Evolutionary conservation across 2,797 vertebrate species (phyloP).

Genomic region (Amphiprion clarkii): DNA sequence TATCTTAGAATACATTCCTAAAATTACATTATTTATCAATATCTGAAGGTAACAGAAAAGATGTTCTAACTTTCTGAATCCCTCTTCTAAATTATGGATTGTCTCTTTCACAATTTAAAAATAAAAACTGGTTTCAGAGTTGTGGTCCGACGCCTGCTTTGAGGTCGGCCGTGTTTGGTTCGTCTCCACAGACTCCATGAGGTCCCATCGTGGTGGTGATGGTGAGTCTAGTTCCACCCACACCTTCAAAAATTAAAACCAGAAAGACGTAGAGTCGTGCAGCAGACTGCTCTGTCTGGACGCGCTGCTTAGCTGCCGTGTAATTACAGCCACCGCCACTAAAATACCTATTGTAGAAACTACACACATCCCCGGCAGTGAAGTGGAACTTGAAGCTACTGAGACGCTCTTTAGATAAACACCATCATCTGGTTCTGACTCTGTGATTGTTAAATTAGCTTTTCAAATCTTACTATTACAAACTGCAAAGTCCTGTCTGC

Average conservation of each 20-base stretch:
- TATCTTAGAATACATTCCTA: too few relatives aligned
- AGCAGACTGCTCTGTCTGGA: constrained; percentile 35
- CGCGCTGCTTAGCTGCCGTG: constrained; percentile 41
- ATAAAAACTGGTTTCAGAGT: background rate
- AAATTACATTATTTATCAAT: too few relatives aligned
- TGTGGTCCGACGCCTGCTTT: background rate
- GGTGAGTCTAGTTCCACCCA: constrained; percentile 21
- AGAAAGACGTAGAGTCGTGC: constrained; percentile 19
- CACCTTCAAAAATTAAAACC: constrained; percentile 16
- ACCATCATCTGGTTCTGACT: background rate
- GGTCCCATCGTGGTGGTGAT: constrained; percentile 2
- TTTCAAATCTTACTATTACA: too few relatives aligned
- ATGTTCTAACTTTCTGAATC: background rate
- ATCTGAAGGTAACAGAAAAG: background rate
- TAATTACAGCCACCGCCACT: constrained; percentile 64
- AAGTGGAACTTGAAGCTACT: constrained; percentile 1
- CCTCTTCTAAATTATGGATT: background rate
- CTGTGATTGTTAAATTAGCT: background rate
- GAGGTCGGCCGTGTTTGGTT: constrained; percentile 30
- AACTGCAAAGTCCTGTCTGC: background rate
- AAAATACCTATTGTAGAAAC: constrained; percentile 55
- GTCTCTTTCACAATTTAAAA: background rate
- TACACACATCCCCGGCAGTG: constrained; percentile 21
- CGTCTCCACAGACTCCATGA: background rate
- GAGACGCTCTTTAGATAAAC: constrained; percentile 7